phyloP scores from a whole-genome alignment of 2,797 vertebrate species.

The Eutrigla gurnardus region DNA sequence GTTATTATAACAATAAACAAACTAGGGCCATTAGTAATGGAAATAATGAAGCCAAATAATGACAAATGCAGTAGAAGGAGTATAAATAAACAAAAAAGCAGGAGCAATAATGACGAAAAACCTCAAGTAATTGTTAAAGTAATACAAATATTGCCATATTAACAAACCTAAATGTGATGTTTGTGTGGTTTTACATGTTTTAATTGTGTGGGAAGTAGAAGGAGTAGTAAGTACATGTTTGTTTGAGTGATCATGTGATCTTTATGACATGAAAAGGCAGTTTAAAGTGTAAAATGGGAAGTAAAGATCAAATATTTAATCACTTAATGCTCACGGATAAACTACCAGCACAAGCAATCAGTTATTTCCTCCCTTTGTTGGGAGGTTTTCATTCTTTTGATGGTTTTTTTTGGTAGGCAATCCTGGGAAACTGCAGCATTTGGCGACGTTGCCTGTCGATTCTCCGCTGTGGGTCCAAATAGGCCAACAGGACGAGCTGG shows the following conservation, averaged over 20 bases:
- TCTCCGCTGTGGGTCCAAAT: conserved; percentile 80
- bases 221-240: neutral
- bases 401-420: conserved; percentile 63
- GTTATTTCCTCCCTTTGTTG: neutral
- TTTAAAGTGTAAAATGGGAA: neutral
- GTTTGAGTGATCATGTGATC: neutral
- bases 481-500: conserved; percentile 74
- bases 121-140: neutral
- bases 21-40: neutral
- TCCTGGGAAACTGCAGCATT: conserved; percentile 68
- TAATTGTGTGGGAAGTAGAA: neutral
- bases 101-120: neutral
- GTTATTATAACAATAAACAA: neutral
- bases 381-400: neutral
- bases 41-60: neutral
- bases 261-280: neutral
- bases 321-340: no score
- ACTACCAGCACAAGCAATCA: neutral
- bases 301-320: neutral
- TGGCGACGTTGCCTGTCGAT: conserved; percentile 64
- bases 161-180: no score
- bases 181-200: neutral
- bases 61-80: neutral
- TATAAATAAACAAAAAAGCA: neutral
- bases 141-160: neutral